Evolutionary conservation across 2,888 invertebrate genomes (phyloP).

Genomic region (Strigamia transsilvanica): DNA sequence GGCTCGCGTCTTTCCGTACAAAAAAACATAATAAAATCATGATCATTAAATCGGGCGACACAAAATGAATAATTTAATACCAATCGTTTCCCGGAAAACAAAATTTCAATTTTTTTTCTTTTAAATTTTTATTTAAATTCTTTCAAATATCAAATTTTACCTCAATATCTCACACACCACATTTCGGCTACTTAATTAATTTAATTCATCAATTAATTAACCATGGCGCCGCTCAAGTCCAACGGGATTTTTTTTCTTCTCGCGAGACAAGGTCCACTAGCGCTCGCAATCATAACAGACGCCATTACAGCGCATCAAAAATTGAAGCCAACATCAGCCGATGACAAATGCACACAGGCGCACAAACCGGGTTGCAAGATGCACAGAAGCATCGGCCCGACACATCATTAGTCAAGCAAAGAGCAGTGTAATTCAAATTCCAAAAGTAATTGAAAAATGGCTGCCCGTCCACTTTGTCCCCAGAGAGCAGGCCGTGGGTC

Average conservation of each 20-base stretch:
- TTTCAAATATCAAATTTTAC: too few species aligned
- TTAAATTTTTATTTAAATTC: too few species aligned
- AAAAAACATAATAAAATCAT: not conserved
- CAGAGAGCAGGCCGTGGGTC: conserved; percentile 1
- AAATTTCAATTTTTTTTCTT: too few species aligned
- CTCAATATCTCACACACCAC: too few species aligned
- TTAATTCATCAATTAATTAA: not conserved
- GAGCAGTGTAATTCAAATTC: conserved; percentile 45
- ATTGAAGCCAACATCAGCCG: conserved; percentile 10
- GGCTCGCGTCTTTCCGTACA: conserved; percentile 9
- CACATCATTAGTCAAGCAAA: conserved; percentile 47
- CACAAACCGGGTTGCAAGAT: conserved; percentile 8
- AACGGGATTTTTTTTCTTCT: not conserved
- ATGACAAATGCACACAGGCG: conserved; percentile 1
- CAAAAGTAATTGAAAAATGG: conserved; percentile 48
- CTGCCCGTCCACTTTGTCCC: conserved; percentile 28
- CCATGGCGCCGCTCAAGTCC: not conserved
- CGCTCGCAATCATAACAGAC: not conserved
- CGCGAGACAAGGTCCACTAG: conserved; percentile 33
- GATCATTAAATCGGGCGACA: too few species aligned
- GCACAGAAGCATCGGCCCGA: conserved; percentile 41
- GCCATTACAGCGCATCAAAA: conserved; percentile 32
- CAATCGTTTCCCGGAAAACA: too few species aligned
- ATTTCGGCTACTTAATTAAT: too few species aligned
- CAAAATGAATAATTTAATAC: too few species aligned